Conservation (phyloP, 2,113 vertebrate species). For the Petroica traversi region DNA sequence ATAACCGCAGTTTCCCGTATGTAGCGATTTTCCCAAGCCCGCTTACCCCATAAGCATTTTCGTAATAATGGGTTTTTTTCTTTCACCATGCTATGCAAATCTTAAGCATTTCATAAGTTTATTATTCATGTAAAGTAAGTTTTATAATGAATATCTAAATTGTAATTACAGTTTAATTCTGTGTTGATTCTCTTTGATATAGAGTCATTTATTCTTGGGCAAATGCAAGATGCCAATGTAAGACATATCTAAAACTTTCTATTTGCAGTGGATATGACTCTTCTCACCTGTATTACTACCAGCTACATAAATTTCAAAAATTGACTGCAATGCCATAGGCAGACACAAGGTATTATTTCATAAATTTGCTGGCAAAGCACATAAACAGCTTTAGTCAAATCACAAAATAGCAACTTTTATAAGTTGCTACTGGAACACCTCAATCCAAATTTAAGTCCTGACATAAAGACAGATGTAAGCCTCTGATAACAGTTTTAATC, state of each 20-base stretch:
- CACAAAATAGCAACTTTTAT: background rate
- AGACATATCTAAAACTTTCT: background rate
- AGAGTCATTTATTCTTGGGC: background rate
- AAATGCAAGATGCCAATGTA: background rate
- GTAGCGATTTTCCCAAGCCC: background rate
- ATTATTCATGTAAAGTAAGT: background rate
- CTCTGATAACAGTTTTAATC: background rate
- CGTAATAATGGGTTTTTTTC: background rate
- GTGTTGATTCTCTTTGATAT: background rate
- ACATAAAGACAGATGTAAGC: background rate
- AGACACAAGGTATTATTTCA: background rate
- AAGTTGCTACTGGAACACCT: background rate
- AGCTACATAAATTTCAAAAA: background rate
- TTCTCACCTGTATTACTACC: background rate
- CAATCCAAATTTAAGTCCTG: background rate
- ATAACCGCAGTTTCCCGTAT: background rate
- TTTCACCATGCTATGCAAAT: background rate
- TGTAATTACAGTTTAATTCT: background rate
- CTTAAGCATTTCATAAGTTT: background rate
- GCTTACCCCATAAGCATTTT: background rate
- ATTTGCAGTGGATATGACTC: background rate
- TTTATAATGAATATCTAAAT: background rate
- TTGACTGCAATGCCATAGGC: background rate
- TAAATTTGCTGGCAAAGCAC: background rate
- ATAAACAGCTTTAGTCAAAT: background rate